phyloP scores from a whole-genome alignment of 2,113 vertebrate species.

The Corvus hawaiiensis region DNA sequence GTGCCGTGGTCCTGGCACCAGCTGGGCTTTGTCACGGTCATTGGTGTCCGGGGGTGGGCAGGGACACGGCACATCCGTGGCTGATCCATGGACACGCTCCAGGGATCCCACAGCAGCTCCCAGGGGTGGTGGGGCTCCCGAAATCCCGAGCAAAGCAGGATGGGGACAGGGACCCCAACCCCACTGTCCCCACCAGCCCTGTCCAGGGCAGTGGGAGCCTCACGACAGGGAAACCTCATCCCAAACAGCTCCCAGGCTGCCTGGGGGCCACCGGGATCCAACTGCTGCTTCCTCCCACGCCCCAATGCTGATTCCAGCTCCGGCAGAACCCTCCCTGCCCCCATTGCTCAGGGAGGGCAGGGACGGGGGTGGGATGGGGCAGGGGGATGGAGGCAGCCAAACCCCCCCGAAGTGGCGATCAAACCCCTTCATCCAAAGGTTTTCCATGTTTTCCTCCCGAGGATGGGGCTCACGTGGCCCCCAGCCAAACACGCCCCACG shows the following conservation, averaged over 20 bases:
- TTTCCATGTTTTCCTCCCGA: background rate
- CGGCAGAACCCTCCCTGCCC: fast-evolving
- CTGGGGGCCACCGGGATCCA: background rate
- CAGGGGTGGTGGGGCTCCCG: background rate
- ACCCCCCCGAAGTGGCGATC: background rate
- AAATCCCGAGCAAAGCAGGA: background rate
- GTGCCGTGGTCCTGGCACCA: background rate
- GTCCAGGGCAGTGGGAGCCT: background rate
- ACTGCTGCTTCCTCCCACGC: background rate
- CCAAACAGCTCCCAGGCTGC: background rate
- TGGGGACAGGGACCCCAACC: background rate
- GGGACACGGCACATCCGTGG: background rate
- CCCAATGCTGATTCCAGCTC: background rate
- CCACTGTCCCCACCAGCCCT: background rate
- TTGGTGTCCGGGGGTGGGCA: background rate
- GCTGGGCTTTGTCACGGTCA: background rate
- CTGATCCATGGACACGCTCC: background rate
- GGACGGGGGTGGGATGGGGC: background rate
- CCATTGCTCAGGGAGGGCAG: background rate
- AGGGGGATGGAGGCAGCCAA: background rate
- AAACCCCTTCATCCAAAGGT: background rate
- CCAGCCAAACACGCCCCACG: background rate
- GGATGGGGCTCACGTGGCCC: background rate
- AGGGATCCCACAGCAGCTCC: background rate
- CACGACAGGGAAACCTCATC: background rate